Evolutionary conservation across 1,140 invertebrate genomes (phyloP).

Genomic region (Aphis craccivora): DNA sequence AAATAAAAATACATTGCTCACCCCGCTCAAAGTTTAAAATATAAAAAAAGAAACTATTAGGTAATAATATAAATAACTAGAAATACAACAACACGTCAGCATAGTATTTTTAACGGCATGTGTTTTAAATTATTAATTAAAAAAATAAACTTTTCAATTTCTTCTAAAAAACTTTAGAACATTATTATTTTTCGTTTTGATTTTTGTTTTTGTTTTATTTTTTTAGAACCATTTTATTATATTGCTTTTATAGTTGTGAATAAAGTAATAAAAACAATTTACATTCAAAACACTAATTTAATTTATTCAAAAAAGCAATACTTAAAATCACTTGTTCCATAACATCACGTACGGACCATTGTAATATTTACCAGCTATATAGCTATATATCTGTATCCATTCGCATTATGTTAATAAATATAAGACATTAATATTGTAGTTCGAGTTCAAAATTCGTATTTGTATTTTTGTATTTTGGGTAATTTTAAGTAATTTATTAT

Average conservation of each 20-base stretch:
- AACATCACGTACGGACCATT: slow-evolving; percentile 7
- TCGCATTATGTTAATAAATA: background rate
- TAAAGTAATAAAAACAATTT: slow-evolving; percentile 14
- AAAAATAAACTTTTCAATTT: slow-evolving; percentile 5
- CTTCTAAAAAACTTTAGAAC: background rate
- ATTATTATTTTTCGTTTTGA: background rate
- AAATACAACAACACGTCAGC: background rate
- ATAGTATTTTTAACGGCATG: background rate
- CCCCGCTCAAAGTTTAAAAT: background rate
- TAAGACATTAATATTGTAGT: background rate
- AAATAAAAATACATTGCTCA: background rate
- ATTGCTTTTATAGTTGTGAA: background rate
- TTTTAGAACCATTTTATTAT: background rate
- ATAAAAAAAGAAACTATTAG: background rate
- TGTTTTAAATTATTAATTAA: background rate
- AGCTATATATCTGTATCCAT: background rate
- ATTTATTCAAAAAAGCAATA: background rate
- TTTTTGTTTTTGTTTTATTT: background rate
- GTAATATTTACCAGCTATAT: background rate
- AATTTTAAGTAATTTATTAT: background rate
- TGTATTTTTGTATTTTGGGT: background rate
- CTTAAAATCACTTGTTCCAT: background rate
- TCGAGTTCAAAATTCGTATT: background rate
- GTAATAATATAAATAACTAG: background rate
- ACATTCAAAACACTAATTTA: background rate